Evolutionary conservation across 2,888 invertebrate species (phyloP).

Genomic region (Rhabditophanes sp.): DNA sequence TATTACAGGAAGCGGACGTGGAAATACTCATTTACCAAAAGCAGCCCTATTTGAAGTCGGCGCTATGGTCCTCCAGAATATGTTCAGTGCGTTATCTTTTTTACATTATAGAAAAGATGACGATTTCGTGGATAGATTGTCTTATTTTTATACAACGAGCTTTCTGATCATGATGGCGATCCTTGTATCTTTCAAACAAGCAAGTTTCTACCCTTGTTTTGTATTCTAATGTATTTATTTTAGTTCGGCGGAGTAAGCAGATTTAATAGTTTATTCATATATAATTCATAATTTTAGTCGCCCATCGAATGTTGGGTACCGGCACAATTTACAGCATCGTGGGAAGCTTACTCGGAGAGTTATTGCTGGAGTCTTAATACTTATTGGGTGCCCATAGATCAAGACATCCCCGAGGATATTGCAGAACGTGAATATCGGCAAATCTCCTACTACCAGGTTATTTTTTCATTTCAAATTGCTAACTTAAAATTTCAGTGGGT

Average conservation of each 20-base stretch:
- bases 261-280: too few species aligned
- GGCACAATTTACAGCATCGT: constrained; percentile 49
- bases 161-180: constrained; percentile 45
- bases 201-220: constrained; percentile 4
- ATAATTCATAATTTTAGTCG: too few species aligned
- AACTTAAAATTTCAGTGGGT: constrained; percentile 27
- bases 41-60: constrained; percentile 40
- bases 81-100: constrained; percentile 43
- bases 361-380: constrained; percentile 51
- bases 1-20: constrained; percentile 21
- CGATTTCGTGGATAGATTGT: constrained; percentile 42
- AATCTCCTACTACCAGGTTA: constrained; percentile 41
- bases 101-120: constrained; percentile 37
- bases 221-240: constrained; percentile 4
- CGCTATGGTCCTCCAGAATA: constrained; percentile 44
- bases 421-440: constrained; percentile 45
- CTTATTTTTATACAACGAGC: constrained; percentile 43
- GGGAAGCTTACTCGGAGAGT: constrained; percentile 50
- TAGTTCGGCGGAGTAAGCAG: constrained; percentile 43
- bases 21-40: constrained; percentile 14
- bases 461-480: constrained; percentile 16
- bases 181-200: constrained; percentile 42
- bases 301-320: constrained; percentile 42
- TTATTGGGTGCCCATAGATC: constrained; percentile 46
- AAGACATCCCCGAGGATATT: constrained; percentile 41